Conservation (phyloP, 2,797 vertebrate genomes). For the Pteropus rufus region DNA sequence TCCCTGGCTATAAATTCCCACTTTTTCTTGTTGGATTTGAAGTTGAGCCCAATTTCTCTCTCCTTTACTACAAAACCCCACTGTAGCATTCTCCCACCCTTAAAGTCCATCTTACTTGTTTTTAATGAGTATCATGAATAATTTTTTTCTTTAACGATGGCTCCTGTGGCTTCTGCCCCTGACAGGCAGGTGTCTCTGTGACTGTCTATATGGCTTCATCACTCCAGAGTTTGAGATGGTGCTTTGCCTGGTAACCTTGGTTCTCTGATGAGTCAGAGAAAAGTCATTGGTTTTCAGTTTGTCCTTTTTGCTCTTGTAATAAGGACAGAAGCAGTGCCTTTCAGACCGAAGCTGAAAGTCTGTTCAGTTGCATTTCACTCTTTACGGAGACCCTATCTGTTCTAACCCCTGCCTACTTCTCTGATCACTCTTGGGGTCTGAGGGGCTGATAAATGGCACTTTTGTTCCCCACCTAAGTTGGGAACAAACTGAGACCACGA, state of each 20-base stretch:
- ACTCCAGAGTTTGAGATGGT: background rate
- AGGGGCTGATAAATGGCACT: background rate
- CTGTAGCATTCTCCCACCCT: too few species aligned
- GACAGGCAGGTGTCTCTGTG: background rate
- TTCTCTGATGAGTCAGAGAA: background rate
- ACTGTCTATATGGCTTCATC: background rate
- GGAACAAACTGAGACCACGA: background rate
- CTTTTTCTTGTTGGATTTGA: background rate
- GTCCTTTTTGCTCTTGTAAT: background rate
- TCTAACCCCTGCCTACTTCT: background rate
- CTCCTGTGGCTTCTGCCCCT: background rate
- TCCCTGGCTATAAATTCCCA: background rate
- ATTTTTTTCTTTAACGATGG: background rate
- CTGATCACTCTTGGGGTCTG: background rate
- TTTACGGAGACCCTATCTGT: background rate
- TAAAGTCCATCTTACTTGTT: background rate
- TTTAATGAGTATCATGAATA: background rate
- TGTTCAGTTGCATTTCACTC: background rate
- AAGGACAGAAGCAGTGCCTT: background rate
- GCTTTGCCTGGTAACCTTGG: background rate
- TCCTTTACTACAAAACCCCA: background rate
- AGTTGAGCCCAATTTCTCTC: background rate
- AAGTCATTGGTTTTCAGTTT: background rate
- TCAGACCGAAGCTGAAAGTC: background rate
- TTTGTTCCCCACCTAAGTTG: background rate